Conservation (phyloP, 30 jellyfish, hydroid and myxozoan species). For the Clytia hemisphaerica region DNA sequence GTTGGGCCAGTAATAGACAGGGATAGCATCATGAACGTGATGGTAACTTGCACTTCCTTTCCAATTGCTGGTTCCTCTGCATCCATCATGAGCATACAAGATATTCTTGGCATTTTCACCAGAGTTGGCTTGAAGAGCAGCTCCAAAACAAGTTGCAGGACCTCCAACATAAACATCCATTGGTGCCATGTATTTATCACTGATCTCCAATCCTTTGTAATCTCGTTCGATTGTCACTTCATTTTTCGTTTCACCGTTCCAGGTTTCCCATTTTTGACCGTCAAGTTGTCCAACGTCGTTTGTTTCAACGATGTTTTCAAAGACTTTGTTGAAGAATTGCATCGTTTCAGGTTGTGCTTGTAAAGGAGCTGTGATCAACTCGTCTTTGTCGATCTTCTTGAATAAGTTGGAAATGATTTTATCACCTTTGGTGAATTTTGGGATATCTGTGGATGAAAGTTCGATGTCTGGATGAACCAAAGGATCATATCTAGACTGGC, state of each 20-base stretch:
- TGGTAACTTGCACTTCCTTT: too few species aligned
- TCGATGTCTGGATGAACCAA: too few species aligned
- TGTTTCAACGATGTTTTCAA: not conserved
- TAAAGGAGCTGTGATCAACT: not conserved
- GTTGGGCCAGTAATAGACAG: conserved; percentile 10
- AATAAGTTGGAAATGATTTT: too few species aligned
- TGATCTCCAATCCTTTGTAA: too few species aligned
- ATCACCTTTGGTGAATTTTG: too few species aligned
- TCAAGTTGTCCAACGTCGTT: not conserved
- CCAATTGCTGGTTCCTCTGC: not conserved
- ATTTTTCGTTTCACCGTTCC: not conserved
- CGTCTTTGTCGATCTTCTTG: too few species aligned
- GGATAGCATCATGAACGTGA: not conserved
- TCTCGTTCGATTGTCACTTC: not conserved
- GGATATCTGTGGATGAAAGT: too few species aligned
- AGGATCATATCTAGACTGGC: too few species aligned
- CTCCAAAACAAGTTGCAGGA: conserved; percentile 5
- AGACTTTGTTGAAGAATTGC: not conserved
- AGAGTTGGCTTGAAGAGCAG: not conserved
- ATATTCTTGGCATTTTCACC: too few species aligned
- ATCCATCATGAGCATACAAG: not conserved
- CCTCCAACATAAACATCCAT: conserved; percentile 2
- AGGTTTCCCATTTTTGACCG: not conserved
- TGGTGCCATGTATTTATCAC: not conserved
- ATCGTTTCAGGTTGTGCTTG: not conserved